These are phyloP conservation scores for Leuciscus waleckii DNA, from an alignment of 2,797 vertebrate species.

Conservation along the genomic window DNA sequence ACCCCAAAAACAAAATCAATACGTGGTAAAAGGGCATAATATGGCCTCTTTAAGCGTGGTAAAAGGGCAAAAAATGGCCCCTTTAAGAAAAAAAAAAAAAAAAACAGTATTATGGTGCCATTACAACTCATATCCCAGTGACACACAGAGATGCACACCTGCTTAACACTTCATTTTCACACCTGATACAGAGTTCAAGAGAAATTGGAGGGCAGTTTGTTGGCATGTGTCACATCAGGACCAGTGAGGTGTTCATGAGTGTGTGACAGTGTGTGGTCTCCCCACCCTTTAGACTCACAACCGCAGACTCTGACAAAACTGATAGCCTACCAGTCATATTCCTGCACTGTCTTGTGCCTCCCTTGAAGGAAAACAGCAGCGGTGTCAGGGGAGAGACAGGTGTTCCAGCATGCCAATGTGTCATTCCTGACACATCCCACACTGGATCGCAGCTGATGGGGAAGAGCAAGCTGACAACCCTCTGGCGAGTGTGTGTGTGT, in stretches of 20 bases:
- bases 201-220: constrained; percentile 8
- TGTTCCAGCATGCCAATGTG: constrained; percentile 42
- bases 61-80: background rate
- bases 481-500: constrained; percentile 26
- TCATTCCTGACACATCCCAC: constrained; percentile 48
- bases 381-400: constrained; percentile 53
- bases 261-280: constrained; percentile 18
- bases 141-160: background rate
- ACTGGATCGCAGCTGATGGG: constrained; percentile 42
- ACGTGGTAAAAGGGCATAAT: background rate
- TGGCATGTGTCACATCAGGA: constrained; percentile 14
- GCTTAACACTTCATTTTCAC: background rate
- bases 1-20: background rate
- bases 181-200: constrained; percentile 16
- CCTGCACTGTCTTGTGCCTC: constrained; percentile 25
- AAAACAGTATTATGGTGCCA: background rate
- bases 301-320: constrained; percentile 21
- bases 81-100: background rate
- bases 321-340: constrained; percentile 20
- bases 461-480: constrained; percentile 48
- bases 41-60: background rate
- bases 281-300: background rate
- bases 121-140: background rate
- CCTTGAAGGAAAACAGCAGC: constrained; percentile 33
- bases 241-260: background rate